These are phyloP conservation scores for Mastomys coucha DNA, from an alignment of 2,113 vertebrate genomes.

Conservation along the genomic window DNA sequence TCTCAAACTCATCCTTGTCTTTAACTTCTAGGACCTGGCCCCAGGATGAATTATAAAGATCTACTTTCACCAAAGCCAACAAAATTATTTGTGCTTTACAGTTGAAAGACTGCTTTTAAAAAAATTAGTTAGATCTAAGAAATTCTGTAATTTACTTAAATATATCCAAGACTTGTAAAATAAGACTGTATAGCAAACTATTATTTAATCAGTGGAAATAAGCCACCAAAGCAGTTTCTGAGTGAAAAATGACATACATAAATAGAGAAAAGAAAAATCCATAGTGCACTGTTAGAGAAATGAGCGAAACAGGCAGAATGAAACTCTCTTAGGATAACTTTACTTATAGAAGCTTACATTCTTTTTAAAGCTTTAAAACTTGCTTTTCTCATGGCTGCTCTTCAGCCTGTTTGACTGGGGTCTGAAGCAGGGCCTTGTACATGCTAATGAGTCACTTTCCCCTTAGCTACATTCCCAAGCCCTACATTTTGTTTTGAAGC, in stretches of 20 bases:
- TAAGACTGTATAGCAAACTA: slow-evolving; percentile 23
- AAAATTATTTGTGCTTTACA: slow-evolving; percentile 59
- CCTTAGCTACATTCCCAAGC: not conserved
- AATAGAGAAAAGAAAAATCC: not conserved
- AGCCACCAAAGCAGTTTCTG: not conserved
- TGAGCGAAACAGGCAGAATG: not conserved
- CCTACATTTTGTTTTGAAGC: slow-evolving; percentile 33
- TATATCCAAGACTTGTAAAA: slow-evolving; percentile 18
- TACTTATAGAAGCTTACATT: not conserved
- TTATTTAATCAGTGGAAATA: not conserved
- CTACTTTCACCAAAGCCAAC: slow-evolving; percentile 11
- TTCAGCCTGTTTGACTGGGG: not conserved
- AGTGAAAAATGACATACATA: not conserved
- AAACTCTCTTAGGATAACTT: not conserved
- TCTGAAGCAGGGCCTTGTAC: not conserved
- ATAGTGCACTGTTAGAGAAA: slow-evolving; percentile 4
- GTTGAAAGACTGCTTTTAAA: slow-evolving; percentile 35
- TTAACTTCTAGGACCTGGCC: not conserved
- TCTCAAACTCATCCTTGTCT: not conserved
- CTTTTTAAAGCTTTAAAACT: slow-evolving; percentile 7
- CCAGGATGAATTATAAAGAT: slow-evolving; percentile 26
- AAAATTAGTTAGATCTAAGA: slow-evolving; percentile 15
- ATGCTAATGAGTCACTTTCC: not conserved
- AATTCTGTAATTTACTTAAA: slow-evolving; percentile 40
- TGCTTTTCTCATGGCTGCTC: not conserved